phyloP scores from a whole-genome alignment of 2,113 vertebrate genomes.

The Ciconia maguari region DNA sequence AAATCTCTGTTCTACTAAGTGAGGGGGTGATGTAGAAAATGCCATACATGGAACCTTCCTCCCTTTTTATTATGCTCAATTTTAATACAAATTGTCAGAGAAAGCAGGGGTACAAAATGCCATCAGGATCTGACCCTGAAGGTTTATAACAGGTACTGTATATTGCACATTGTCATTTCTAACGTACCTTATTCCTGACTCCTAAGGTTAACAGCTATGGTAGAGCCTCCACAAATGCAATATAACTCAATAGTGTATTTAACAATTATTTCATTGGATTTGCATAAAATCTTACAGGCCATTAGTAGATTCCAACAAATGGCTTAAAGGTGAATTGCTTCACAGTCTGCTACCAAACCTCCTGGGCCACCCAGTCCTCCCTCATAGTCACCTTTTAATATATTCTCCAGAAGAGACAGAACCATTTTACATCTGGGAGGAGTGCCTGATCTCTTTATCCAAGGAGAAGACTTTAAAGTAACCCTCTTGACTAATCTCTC shows the following conservation, averaged over 20 bases:
- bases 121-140: not conserved
- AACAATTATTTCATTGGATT: not conserved
- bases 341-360: not conserved
- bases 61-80: not conserved
- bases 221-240: not conserved
- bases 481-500: conserved; percentile 32
- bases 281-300: not conserved
- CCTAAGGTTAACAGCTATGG: not conserved
- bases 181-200: not conserved
- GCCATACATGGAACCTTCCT: not conserved
- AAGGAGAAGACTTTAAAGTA: conserved; percentile 38
- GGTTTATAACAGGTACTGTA: not conserved
- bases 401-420: not conserved
- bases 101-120: not conserved
- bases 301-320: not conserved
- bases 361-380: not conserved
- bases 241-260: not conserved
- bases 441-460: conserved; percentile 23
- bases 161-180: not conserved
- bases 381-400: not conserved
- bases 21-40: not conserved
- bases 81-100: not conserved
- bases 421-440: not conserved
- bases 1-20: not conserved
- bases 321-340: not conserved